Percentiles rank a stretch among this genome's conserved stretches.
phyloP scores from a whole-genome alignment of 2,797 vertebrate species.

The Micropoecilia bifurca region DNA sequence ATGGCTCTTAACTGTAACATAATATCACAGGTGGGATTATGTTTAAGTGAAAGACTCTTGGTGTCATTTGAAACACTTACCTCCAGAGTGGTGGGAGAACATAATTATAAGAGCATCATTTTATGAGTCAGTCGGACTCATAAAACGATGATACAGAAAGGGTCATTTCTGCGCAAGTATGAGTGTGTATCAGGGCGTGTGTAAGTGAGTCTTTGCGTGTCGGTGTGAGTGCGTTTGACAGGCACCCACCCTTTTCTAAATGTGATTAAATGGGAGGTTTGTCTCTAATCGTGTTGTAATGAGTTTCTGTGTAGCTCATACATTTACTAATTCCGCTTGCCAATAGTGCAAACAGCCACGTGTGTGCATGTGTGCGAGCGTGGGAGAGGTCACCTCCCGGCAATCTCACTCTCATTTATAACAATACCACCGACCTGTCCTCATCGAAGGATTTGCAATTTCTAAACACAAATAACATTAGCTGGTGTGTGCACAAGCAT shows the following conservation, averaged over 20 bases:
- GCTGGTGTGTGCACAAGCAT: conserved; percentile 50
- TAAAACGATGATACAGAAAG: conserved; percentile 37
- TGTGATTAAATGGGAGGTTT: conserved; percentile 84
- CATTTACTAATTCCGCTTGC: conserved; percentile 84
- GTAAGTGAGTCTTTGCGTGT: conserved; percentile 67
- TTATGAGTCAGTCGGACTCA: conserved; percentile 52
- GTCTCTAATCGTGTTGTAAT: conserved; percentile 85
- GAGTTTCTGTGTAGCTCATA: conserved; percentile 84
- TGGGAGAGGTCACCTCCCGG: conserved; percentile 71
- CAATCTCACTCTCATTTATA: conserved; percentile 77
- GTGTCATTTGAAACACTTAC: conserved; percentile 41
- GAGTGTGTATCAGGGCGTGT: conserved; percentile 38
- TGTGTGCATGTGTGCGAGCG: conserved; percentile 50
- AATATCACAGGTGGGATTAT: conserved; percentile 37
- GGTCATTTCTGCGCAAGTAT: conserved; percentile 34
- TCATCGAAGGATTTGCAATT: conserved; percentile 70
- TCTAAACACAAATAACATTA: conserved; percentile 72
- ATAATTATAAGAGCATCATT: conserved; percentile 45
- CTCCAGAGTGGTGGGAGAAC: conserved; percentile 32
- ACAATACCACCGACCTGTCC: conserved; percentile 71
- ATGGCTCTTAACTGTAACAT: conserved; percentile 26
- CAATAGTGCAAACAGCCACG: conserved; percentile 81
- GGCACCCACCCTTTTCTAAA: conserved; percentile 79
- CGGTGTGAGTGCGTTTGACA: conserved; percentile 73
- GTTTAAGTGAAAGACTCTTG: conserved; percentile 16